Base-by-base conservation (phyloP, 2,113 vertebrate species). In the Pelobates fuscus region DNA sequence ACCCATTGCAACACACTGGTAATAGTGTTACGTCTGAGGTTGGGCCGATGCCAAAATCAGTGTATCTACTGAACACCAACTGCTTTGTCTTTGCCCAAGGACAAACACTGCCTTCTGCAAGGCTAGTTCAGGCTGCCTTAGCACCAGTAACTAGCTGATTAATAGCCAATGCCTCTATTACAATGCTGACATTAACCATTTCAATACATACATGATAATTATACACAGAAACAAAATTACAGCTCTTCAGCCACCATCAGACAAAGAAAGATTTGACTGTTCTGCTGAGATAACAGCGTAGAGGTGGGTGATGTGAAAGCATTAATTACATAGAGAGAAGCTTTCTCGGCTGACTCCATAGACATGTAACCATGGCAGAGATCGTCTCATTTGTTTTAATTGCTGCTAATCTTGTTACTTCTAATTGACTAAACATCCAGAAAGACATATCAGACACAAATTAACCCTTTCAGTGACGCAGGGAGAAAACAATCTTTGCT, bases 381-480 rank as follows among this genome's bases (percentile, higher is more conserved):
- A 55, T 65, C 41, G 29, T 55, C 49, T 68, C 66, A 55, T 68
- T 68, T 68, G 26, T 68, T 68, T 32, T 55, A 68, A 68, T 68
- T 68, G 66, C 49, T 32, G 25, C 66, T 68, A 68, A 68, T 68
- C 66, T 57, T 68, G 37, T 65, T 65, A 41, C 37, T 65, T 65
- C 62, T 65, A 65, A 65, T 65, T 65, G 62, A 65, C 66, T 68
- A 68, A 55, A 57, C 66, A 55, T 57, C 26, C 26, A 23, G 62
- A 44, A 65, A 43, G 62, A 43, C 20, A 37, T 18, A 3, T 43
- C 21, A 65, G 62, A 24, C 27, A 2, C 32, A 12, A 30, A 32
- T 15, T 18, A 49, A 49, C 44, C 44, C 12, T 49, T 49, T 14
- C 11, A 41, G 37, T 12, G 37, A 7, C 37, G 14, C 37, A 49